These are phyloP conservation scores for Charaxes varanes DNA, from an alignment of 1,140 invertebrate genomes.

Conservation along the genomic window DNA sequence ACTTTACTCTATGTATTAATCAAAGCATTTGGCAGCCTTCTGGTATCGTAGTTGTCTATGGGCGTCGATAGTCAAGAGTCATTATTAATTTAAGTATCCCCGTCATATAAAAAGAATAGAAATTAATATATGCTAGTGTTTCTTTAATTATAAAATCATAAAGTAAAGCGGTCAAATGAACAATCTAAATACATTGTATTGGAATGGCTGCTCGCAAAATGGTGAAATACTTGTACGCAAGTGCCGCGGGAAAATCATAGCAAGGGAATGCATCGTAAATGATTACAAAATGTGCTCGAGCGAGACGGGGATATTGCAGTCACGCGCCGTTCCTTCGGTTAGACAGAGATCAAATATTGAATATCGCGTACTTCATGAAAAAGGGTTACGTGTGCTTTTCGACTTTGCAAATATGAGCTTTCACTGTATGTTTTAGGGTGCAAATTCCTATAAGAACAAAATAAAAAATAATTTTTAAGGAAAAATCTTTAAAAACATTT, in stretches of 20 bases:
- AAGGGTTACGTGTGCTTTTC: conserved; percentile 31
- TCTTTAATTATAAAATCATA: too few species aligned
- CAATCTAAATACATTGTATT: conserved; percentile 3
- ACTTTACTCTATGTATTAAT: too few species aligned
- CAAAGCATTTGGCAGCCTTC: too few species aligned
- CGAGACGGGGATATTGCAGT: conserved; percentile 62
- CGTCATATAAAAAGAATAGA: too few species aligned
- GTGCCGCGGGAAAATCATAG: conserved; percentile 69
- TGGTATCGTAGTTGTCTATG: too few species aligned
- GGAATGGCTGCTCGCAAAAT: conserved; percentile 36
- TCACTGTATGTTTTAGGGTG: conserved; percentile 33
- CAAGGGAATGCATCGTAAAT: conserved; percentile 73
- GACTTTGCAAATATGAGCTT: conserved; percentile 39
- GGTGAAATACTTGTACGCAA: conserved; percentile 46
- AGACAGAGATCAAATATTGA: conserved; percentile 74
- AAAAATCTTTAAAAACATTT: too few species aligned
- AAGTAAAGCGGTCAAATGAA: background rate
- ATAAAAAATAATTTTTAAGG: too few species aligned
- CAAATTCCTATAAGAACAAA: too few species aligned
- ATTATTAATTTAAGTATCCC: too few species aligned
- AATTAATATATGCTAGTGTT: too few species aligned
- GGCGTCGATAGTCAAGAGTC: too few species aligned
- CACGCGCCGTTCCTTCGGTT: conserved; percentile 56
- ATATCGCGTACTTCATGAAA: conserved; percentile 40
- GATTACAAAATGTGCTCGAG: conserved; percentile 67